Conservation (phyloP, 2,888 invertebrate species). For the Volucella inanis region DNA sequence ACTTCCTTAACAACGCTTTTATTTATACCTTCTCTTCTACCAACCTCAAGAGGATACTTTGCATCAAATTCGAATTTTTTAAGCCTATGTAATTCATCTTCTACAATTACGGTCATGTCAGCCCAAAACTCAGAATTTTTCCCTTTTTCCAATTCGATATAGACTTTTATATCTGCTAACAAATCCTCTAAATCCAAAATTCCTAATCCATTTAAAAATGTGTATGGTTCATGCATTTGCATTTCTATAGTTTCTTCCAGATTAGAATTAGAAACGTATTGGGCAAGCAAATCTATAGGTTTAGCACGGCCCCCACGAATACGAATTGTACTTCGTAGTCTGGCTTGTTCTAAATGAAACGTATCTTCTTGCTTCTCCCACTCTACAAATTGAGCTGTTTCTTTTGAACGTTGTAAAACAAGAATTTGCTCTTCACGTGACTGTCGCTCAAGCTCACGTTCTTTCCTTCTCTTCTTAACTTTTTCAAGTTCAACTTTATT, state of each 20-base stretch:
- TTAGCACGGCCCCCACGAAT: conserved; percentile 98
- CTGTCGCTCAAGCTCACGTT: conserved; percentile 93
- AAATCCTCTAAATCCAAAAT: conserved; percentile 97
- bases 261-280: conserved; percentile 96
- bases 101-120: conserved; percentile 96
- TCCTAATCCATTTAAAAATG: conserved; percentile 95
- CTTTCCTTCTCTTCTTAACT: conserved; percentile 94
- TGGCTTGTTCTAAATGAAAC: conserved; percentile 98
- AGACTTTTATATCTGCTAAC: conserved; percentile 96
- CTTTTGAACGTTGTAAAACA: conserved; percentile 93
- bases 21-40: conserved; percentile 88
- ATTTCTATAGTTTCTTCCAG: conserved; percentile 96
- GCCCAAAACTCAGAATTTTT: conserved; percentile 96
- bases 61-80: conserved; percentile 87
- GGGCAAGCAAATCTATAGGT: conserved; percentile 98
- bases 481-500: conserved; percentile 96
- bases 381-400: conserved; percentile 94
- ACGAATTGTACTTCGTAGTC: conserved; percentile 95
- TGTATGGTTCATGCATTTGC: conserved; percentile 99
- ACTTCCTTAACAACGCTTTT: conserved; percentile 96
- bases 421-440: conserved; percentile 92
- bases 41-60: conserved; percentile 85
- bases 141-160: conserved; percentile 95
- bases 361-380: conserved; percentile 99
- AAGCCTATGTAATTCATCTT: conserved; percentile 95